Base-by-base conservation (phyloP, 2,797 vertebrate genomes). In the Lagodon rhomboides region DNA sequence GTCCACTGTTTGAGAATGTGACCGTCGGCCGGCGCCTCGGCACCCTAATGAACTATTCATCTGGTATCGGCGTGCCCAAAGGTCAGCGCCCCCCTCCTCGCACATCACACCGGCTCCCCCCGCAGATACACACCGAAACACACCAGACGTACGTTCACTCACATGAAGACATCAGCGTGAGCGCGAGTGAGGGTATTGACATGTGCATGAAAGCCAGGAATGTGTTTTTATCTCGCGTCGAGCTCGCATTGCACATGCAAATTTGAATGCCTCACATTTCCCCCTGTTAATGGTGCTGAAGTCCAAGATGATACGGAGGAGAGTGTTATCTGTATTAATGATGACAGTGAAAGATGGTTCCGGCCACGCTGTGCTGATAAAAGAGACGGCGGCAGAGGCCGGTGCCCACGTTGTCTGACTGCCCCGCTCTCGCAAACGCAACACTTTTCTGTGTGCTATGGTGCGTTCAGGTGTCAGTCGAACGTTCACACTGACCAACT, bases 21-120 rank as follows among this genome's bases (percentile, higher is more conserved):
- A 88, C 83, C 71, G 81, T 87, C 83, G 77, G 88, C 87, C 59
- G 68, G 55, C 76, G 86, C 82, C 82, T 86, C 74, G 22, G 60
- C 72, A 61, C 76, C 76, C 82, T 92, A 90, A 95, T 94, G 88
- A 94, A 91, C 87, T 90, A 93, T 93, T 94, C 87, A 93, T 93
- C 88, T 83, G 53, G 83, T 75, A 68, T 75, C 70, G 79, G 76
- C 55, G 63, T 66, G 60, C 77, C 62, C 68, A 93, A 95, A 94
- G 94, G 94, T 94, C 92, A 94, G 77, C 68, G 49, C 27, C 30
- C 78, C 80, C 7, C 34, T 77, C 80, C 83, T 63, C 50, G 41
- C 25, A 68, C 23, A 67, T 69, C 78, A 60, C 79, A 70, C 20
- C 49, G 3, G 47, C 68, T 34, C 25, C 44, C 11, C 44, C 11